phyloP scores from a whole-genome alignment of 2,113 vertebrate species.

The Indri indri region DNA sequence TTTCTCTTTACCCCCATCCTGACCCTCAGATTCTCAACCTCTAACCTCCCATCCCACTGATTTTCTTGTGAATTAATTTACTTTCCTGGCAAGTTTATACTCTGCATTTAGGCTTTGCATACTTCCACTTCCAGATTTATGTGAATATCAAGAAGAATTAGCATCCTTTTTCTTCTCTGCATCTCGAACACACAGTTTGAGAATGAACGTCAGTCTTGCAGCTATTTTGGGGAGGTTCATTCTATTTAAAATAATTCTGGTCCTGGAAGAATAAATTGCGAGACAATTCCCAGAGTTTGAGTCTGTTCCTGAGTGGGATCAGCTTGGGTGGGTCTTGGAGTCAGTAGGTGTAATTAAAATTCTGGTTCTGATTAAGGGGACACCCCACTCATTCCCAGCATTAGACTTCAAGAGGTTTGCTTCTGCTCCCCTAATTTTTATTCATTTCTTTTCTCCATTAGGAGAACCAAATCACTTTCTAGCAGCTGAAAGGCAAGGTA shows the following conservation, averaged over 20 bases:
- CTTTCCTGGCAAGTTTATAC: neutral
- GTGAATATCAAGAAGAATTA: neutral
- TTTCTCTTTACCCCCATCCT: neutral
- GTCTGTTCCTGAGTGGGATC: neutral
- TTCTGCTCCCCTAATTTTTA: neutral
- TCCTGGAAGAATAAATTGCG: neutral
- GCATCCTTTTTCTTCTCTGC: neutral
- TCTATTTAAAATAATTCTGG: neutral
- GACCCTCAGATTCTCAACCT: neutral
- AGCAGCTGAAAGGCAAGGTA: neutral
- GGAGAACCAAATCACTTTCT: neutral
- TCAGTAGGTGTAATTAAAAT: constrained; percentile 15
- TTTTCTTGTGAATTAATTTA: constrained; percentile 24
- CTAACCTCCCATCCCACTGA: neutral
- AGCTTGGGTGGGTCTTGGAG: neutral
- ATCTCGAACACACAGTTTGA: neutral
- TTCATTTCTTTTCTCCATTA: neutral
- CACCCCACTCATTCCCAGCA: neutral
- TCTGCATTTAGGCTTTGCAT: neutral
- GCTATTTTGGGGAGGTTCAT: neutral
- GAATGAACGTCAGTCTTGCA: neutral
- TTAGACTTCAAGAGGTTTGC: neutral
- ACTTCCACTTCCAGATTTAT: neutral
- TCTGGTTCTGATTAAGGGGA: neutral
- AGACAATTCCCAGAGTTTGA: neutral